Conservation (phyloP, 2,113 vertebrate species). For the Dolichotis patagonum region DNA sequence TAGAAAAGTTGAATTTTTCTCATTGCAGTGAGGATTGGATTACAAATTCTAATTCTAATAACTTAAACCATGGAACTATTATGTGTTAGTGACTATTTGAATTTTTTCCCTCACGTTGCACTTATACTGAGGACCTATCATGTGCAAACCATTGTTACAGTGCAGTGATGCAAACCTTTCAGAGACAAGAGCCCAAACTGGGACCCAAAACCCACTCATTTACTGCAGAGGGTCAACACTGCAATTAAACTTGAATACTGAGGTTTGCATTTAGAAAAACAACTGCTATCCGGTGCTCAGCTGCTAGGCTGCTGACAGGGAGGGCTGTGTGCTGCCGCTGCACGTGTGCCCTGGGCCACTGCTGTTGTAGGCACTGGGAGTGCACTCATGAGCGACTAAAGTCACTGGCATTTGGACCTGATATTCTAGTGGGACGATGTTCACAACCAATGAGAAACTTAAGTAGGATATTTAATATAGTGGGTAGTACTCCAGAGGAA, state of each 20-base stretch:
- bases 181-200: background rate
- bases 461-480: conserved; percentile 5
- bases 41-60: conserved; percentile 36
- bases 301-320: background rate
- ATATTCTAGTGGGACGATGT: conserved; percentile 31
- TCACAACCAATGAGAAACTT: conserved; percentile 17
- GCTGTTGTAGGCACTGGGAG: background rate
- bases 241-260: background rate
- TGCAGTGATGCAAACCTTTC: background rate
- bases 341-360: no score
- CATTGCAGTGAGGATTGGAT: conserved; percentile 14
- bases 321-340: background rate
- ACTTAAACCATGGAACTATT: conserved; percentile 33
- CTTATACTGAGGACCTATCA: background rate
- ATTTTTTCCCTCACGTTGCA: conserved; percentile 43
- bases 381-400: background rate
- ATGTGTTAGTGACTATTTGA: conserved; percentile 6
- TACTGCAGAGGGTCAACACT: background rate
- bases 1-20: conserved; percentile 30
- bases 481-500: conserved; percentile 36
- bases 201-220: background rate
- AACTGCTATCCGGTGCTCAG: background rate
- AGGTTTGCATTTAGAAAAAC: background rate
- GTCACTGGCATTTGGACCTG: background rate
- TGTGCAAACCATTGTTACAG: background rate